Evolutionary conservation across 2,797 vertebrate genomes (phyloP).

Genomic region (Cottoperca gobio): DNA sequence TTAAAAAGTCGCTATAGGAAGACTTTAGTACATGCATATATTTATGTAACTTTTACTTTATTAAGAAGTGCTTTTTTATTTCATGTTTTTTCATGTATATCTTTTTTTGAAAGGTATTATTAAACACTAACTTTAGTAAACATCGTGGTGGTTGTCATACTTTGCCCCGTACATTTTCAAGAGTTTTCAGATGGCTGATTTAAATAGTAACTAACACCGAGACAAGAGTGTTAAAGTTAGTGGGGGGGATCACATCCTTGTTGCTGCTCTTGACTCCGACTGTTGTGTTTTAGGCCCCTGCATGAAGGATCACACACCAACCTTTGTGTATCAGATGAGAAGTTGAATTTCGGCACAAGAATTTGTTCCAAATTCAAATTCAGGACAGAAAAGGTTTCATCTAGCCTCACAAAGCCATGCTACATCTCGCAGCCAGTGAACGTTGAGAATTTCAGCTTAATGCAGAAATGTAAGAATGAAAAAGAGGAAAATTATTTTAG

Average conservation of each 20-base stretch:
- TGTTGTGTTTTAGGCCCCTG: too few species aligned
- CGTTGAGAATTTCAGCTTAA: neutral
- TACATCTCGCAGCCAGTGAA: neutral
- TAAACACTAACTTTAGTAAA: slow-evolving; percentile 38
- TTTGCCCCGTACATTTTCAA: neutral
- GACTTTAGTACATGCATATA: slow-evolving; percentile 26
- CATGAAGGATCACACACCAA: neutral
- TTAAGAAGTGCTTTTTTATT: slow-evolving; percentile 31
- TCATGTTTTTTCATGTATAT: neutral
- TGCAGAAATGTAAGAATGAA: neutral
- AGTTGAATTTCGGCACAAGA: neutral
- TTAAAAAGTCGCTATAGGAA: slow-evolving; percentile 43
- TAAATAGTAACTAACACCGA: neutral
- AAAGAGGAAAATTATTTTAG: neutral
- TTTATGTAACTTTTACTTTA: slow-evolving; percentile 46
- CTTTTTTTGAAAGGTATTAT: slow-evolving; percentile 27
- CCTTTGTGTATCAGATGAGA: neutral
- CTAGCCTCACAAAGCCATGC: neutral
- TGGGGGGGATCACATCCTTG: neutral
- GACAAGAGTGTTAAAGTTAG: neutral
- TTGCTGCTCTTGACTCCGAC: too few species aligned
- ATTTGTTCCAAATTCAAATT: neutral
- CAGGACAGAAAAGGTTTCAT: neutral
- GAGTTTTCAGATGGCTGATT: slow-evolving; percentile 1
- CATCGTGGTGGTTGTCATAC: slow-evolving; percentile 3